Evolutionary conservation across 2,888 invertebrate genomes (phyloP).

Genomic region (Eupithecia centaureata): DNA sequence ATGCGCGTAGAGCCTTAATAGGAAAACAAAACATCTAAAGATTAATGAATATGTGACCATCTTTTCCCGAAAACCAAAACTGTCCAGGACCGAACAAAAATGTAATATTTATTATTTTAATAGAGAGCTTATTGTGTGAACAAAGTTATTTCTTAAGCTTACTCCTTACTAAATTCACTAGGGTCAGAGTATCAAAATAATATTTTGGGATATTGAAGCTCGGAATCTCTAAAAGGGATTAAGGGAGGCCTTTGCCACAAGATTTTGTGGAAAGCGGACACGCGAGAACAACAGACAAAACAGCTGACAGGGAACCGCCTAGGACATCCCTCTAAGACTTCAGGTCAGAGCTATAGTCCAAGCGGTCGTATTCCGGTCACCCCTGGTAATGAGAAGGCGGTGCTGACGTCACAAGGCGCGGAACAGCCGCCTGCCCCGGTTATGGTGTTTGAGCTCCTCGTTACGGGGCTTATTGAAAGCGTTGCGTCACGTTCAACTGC

Average conservation of each 20-base stretch:
- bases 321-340: too few species aligned
- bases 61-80: background rate
- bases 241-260: too few species aligned
- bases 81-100: too few species aligned
- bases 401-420: conserved; percentile 32
- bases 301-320: background rate
- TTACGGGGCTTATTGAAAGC: conserved; percentile 26
- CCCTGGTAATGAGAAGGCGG: background rate
- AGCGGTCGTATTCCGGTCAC: background rate
- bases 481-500: conserved; percentile 20
- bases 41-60: background rate
- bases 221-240: background rate
- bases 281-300: background rate
- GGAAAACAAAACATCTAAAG: too few species aligned
- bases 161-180: background rate
- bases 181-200: background rate
- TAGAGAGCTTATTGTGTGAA: too few species aligned
- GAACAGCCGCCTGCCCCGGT: conserved; percentile 18
- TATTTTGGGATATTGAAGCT: background rate
- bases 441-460: conserved; percentile 34
- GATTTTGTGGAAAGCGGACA: background rate
- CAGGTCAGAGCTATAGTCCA: background rate
- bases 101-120: too few species aligned
- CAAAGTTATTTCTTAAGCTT: too few species aligned
- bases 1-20: too few species aligned